These are phyloP conservation scores for Chelon auratus DNA, from an alignment of 2,797 vertebrate genomes.

Conservation along the genomic window DNA sequence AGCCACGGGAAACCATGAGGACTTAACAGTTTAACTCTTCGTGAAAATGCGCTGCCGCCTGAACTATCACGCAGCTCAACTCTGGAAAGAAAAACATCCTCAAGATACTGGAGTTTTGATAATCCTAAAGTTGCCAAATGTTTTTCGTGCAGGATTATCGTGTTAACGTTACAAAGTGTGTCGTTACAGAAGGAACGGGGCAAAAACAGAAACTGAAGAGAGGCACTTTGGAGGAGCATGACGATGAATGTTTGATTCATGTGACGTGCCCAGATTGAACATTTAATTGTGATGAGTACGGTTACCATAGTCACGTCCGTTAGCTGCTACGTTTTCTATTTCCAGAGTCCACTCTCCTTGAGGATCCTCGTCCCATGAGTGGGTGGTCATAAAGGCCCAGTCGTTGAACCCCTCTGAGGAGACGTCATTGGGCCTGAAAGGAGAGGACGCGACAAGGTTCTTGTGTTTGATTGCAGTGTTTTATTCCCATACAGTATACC, in stretches of 20 bases:
- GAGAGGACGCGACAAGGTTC: conserved; percentile 22
- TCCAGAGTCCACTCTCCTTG: conserved; percentile 94
- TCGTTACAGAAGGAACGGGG: conserved; percentile 24
- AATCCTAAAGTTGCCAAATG: conserved; percentile 24
- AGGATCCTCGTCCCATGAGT: conserved; percentile 96
- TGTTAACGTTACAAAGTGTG: conserved; percentile 1
- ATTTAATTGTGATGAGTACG: conserved; percentile 32
- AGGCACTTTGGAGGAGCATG: conserved; percentile 33
- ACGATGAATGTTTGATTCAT: conserved; percentile 37
- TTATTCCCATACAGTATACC: conserved; percentile 6
- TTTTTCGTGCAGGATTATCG: conserved; percentile 1
- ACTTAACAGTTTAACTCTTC: conserved; percentile 20
- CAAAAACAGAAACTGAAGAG: conserved; percentile 16
- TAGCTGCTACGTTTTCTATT: conserved; percentile 87
- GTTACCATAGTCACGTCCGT: conserved; percentile 84
- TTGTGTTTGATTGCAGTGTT: conserved; percentile 3
- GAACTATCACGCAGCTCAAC: background rate
- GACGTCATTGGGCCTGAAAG: conserved; percentile 91
- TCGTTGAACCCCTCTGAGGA: conserved; percentile 95
- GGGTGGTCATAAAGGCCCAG: conserved; percentile 98
- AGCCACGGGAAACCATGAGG: conserved; percentile 13
- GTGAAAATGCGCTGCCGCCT: conserved; percentile 3
- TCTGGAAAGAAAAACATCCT: conserved; percentile 1
- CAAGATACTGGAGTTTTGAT: conserved; percentile 13
- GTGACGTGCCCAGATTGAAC: conserved; percentile 29